Evolutionary conservation across 2,888 invertebrate species (phyloP).

Genomic region (Aphidius colemani): DNA sequence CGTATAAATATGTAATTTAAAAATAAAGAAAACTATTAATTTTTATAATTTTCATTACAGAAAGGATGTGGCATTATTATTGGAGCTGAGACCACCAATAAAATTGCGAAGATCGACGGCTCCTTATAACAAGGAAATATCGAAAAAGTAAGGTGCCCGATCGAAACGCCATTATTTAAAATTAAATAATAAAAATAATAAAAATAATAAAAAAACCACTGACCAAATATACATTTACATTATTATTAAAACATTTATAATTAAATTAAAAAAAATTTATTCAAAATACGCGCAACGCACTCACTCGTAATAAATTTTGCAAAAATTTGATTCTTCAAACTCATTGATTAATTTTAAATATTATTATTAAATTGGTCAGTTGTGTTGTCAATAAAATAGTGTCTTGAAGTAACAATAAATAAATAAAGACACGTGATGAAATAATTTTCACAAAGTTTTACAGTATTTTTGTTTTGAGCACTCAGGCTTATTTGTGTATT

Average conservation of each 20-base stretch:
- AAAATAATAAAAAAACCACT: slow-evolving; percentile 1
- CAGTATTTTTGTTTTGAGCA: too few relatives aligned
- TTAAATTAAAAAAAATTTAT: slow-evolving; percentile 4
- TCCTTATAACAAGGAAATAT: slow-evolving; percentile 44
- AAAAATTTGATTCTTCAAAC: too few relatives aligned
- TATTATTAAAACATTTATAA: not conserved
- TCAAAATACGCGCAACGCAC: slow-evolving; percentile 1
- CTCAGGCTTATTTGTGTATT: not conserved
- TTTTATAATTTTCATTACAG: slow-evolving; percentile 40
- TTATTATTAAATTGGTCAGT: not conserved
- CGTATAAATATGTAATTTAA: slow-evolving; percentile 5
- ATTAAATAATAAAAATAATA: too few relatives aligned
- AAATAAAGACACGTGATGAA: slow-evolving; percentile 15
- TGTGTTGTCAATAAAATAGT: not conserved
- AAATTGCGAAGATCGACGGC: slow-evolving; percentile 46
- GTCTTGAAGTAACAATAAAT: not conserved
- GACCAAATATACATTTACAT: slow-evolving; percentile 22
- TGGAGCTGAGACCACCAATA: slow-evolving; percentile 54
- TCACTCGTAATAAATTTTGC: not conserved
- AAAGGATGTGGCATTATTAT: slow-evolving; percentile 47
- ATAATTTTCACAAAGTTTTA: not conserved
- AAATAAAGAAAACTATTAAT: not conserved
- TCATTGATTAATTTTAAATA: not conserved
- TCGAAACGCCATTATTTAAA: slow-evolving; percentile 30
- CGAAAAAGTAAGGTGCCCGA: slow-evolving; percentile 53